Conservation (phyloP, 2,797 vertebrate species). For the Manis pentadactyla region DNA sequence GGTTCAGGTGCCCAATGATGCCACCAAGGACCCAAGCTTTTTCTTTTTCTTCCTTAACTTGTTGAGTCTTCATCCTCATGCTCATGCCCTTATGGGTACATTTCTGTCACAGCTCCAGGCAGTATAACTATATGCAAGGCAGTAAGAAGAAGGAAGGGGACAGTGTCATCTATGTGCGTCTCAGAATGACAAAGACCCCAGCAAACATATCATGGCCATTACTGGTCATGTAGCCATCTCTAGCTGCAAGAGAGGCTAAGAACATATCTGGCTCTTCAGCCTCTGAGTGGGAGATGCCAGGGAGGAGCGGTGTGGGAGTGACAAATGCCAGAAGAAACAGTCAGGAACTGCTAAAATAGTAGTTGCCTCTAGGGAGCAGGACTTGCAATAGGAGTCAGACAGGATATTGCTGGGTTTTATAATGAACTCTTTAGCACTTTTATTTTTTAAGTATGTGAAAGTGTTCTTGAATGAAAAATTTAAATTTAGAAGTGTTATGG, state of each 20-base stretch:
- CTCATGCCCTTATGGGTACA: not conserved
- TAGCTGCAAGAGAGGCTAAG: constrained; percentile 26
- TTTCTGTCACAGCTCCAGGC: not conserved
- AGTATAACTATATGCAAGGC: not conserved
- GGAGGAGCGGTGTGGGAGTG: not conserved
- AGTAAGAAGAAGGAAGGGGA: constrained; percentile 39
- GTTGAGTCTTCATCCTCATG: constrained; percentile 1
- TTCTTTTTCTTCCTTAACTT: constrained; percentile 15
- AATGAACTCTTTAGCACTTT: constrained; percentile 1
- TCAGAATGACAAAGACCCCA: not conserved
- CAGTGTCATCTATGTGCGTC: not conserved
- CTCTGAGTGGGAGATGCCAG: not conserved
- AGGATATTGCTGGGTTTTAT: not conserved
- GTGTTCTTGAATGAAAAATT: constrained; percentile 27
- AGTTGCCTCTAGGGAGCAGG: not conserved
- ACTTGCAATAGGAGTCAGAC: not conserved
- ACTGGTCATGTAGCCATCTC: not conserved
- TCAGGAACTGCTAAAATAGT: not conserved
- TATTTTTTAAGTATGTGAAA: constrained; percentile 30
- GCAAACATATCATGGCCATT: constrained; percentile 12
- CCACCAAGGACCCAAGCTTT: not conserved
- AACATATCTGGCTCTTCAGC: not conserved
- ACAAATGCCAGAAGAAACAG: constrained; percentile 40
- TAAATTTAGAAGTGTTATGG: constrained; percentile 14
- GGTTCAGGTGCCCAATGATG: not conserved